Conservation (phyloP, 2,113 vertebrate genomes). For the Potamarius usumacintae region DNA sequence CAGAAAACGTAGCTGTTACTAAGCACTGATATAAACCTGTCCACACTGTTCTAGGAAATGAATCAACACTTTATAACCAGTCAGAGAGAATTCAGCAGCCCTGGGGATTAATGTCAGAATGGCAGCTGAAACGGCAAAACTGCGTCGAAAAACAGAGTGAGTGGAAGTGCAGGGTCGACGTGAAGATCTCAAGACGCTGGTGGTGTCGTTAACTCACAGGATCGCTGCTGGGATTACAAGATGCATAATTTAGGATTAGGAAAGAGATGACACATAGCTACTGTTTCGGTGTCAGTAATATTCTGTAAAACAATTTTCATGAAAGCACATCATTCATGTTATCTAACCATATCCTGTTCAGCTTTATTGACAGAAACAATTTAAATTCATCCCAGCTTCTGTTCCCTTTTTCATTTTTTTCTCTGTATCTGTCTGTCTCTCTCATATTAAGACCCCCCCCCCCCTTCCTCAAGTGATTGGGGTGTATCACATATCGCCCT, state of each 20-base stretch:
- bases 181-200: not conserved
- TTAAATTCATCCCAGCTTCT: not conserved
- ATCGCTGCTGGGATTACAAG: not conserved
- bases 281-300: not conserved
- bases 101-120: not conserved
- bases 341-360: not conserved
- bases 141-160: too few species aligned
- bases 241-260: not conserved
- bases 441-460: not conserved
- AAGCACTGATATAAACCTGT: not conserved
- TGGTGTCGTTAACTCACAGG: not conserved
- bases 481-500: constrained; percentile 18
- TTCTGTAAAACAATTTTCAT: not conserved
- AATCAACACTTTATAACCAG: not conserved
- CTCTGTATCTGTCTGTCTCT: not conserved
- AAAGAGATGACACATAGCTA: not conserved
- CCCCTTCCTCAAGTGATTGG: constrained; percentile 11
- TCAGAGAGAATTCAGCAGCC: not conserved
- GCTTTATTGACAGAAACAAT: not conserved
- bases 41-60: not conserved
- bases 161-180: too few species aligned
- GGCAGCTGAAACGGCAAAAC: not conserved
- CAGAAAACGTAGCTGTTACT: not conserved
- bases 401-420: not conserved
- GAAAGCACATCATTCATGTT: not conserved